phyloP scores from a whole-genome alignment of 2,113 vertebrate species.

The Syngnathus typhle region DNA sequence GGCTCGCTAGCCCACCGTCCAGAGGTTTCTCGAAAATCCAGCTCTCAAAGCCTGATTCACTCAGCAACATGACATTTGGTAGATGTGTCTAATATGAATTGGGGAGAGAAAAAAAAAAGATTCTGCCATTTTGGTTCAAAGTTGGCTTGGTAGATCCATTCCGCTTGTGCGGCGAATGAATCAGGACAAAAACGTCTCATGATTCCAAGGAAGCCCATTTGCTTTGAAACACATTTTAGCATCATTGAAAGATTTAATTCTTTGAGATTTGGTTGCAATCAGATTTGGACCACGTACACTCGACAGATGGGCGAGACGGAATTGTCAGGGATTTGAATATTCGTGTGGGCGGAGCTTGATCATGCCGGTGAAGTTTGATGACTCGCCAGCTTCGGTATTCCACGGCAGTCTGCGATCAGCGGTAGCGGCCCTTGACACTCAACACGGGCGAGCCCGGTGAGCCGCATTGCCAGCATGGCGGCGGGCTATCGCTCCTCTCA shows the following conservation, averaged over 20 bases:
- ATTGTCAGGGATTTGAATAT: not conserved
- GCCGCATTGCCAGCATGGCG: not conserved
- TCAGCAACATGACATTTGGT: not conserved
- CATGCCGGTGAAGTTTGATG: not conserved
- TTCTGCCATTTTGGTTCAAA: not conserved
- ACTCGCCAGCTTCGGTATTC: not conserved
- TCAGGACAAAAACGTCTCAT: not conserved
- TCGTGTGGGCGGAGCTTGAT: not conserved
- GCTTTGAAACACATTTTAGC: not conserved
- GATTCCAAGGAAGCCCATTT: not conserved
- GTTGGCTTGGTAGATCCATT: too few species aligned
- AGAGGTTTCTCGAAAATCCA: not conserved
- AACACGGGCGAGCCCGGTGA: not conserved
- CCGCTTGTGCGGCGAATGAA: not conserved
- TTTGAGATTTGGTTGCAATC: not conserved
- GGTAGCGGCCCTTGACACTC: not conserved
- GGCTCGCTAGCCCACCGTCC: not conserved
- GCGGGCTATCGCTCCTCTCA: conserved; percentile 56
- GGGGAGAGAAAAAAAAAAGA: not conserved
- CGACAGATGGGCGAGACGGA: not conserved
- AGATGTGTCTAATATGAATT: not conserved
- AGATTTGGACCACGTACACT: not conserved
- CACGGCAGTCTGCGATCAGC: not conserved
- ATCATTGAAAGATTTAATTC: not conserved
- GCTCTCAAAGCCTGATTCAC: not conserved